These are phyloP conservation scores for Petrocephalus microphthalmus DNA, from an alignment of 2,113 vertebrate species.

Conservation along the genomic window DNA sequence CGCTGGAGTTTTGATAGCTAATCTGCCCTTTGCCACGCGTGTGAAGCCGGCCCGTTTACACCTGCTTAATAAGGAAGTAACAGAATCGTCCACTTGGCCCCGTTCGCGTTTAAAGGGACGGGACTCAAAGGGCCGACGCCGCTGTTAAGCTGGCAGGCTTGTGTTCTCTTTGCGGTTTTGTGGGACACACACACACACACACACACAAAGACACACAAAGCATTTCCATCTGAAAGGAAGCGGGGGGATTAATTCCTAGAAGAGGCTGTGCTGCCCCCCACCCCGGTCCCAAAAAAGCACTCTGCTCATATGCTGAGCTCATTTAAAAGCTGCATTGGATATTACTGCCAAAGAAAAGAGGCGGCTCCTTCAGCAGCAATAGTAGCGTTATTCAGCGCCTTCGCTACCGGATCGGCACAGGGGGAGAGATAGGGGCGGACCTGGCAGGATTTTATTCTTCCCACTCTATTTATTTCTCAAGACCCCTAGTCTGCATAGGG, in stretches of 20 bases:
- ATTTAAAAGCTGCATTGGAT: conserved; percentile 75
- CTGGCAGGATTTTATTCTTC: conserved; percentile 48
- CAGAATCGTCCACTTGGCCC: conserved; percentile 36
- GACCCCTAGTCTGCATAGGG: conserved; percentile 66
- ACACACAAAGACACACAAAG: neutral
- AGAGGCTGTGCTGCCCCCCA: conserved; percentile 51
- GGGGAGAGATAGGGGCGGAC: conserved; percentile 76
- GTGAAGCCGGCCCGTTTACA: conserved; percentile 27
- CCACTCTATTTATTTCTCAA: conserved; percentile 34
- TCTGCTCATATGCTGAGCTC: conserved; percentile 68
- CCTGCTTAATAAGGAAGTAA: conserved; percentile 37
- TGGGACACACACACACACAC: conserved; percentile 62
- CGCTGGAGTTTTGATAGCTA: neutral
- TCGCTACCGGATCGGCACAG: conserved; percentile 65
- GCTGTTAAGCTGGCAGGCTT: conserved; percentile 57
- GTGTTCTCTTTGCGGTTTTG: conserved; percentile 64
- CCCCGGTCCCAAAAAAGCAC: conserved; percentile 52
- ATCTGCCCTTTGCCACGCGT: conserved; percentile 13
- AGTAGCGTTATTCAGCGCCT: conserved; percentile 62
- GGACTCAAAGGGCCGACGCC: conserved; percentile 48
- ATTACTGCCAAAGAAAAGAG: conserved; percentile 72
- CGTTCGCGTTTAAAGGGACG: conserved; percentile 43
- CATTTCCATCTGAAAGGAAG: conserved; percentile 73
- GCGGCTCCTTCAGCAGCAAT: conserved; percentile 69
- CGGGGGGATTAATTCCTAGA: conserved; percentile 41